Conservation (phyloP, 2,113 vertebrate species). For the Bubo bubo region DNA sequence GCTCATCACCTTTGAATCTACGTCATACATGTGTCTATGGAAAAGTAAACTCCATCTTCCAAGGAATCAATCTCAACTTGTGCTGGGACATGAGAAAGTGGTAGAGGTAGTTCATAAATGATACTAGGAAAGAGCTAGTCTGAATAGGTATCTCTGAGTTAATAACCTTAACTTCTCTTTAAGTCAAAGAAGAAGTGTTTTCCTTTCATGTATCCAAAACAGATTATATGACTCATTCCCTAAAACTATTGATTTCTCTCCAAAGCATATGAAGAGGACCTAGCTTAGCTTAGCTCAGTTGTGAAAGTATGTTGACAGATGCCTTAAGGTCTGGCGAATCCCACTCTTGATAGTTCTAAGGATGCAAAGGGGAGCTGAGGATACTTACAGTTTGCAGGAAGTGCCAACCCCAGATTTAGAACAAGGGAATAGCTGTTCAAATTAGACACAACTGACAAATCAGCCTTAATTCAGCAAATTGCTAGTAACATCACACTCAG, state of each 20-base stretch:
- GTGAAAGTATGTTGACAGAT: slow-evolving; percentile 46
- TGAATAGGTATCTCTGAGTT: neutral
- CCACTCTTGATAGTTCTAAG: slow-evolving; percentile 13
- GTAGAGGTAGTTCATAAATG: neutral
- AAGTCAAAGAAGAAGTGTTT: neutral
- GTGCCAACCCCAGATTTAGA: slow-evolving; percentile 36
- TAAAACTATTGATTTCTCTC: slow-evolving; percentile 1
- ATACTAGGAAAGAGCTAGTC: neutral
- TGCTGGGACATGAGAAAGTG: neutral
- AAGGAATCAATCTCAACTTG: neutral
- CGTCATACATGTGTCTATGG: neutral
- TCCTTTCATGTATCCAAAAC: neutral
- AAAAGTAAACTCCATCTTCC: neutral
- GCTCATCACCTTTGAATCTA: neutral
- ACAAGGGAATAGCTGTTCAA: slow-evolving; percentile 14
- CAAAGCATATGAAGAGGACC: neutral
- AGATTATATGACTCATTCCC: slow-evolving; percentile 5
- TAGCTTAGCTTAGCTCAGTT: slow-evolving; percentile 1
- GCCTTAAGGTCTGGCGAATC: slow-evolving; percentile 42
- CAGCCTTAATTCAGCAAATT: slow-evolving; percentile 44
- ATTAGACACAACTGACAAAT: slow-evolving; percentile 27
- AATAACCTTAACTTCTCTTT: slow-evolving; percentile 14
- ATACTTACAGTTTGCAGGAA: slow-evolving; percentile 12
- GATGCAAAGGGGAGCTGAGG: slow-evolving; percentile 34
- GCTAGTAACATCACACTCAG: slow-evolving; percentile 31